Evolutionary conservation across 2,888 invertebrate species (phyloP), one percentile per base, ranked within the genome.

Genomic region (Tetranychus piercei): DNA sequence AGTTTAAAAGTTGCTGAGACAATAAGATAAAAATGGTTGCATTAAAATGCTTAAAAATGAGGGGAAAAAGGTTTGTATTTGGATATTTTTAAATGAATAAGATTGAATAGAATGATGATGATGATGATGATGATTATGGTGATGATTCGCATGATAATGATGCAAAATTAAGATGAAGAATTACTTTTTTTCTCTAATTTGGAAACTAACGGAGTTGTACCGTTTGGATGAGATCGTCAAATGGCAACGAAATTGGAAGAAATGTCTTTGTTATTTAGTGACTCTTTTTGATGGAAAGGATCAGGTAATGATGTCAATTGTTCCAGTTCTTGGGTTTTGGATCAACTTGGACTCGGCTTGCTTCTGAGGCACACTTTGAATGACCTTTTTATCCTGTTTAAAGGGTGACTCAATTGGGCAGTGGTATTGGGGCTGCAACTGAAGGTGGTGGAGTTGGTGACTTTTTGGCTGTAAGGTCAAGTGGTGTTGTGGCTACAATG

Each of bases 401-500:
- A n/a, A n/a, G 9, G 15, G 15, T 55, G 15, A 7, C 15, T 55
- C 55, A 15, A 55, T 55, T 55, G 15, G 55, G 55, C 15, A 55
- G 55, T 55, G 55, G 9, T 15, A 55, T 55, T 55, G 55, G 15
- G 55, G 55, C 11, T 69, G 55, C 11, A 55, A 15, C 55, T 55
- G 55, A 55, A 55, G 55, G 55, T 15, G 55, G 55, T 55, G 73
- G 73, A 44, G 23, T 20, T 64, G 64, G 20, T n/a, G 73, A n/a
- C 22, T 44, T 20, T 44, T 73, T 73, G 22, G 76, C 23, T 7
- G 76, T 76, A n/a, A 76, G 72, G 65, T 76, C 76, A 7, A 76
- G 45, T 55, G 76, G 76, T 67, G 76, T 75, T 45, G 71, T 73
- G 70, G 69, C 70, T 43, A 75, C 71, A 15, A 55, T 55, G 43